phyloP scores from a whole-genome alignment of 1,140 invertebrate genomes.

The Cyphomyrmex costatus region DNA sequence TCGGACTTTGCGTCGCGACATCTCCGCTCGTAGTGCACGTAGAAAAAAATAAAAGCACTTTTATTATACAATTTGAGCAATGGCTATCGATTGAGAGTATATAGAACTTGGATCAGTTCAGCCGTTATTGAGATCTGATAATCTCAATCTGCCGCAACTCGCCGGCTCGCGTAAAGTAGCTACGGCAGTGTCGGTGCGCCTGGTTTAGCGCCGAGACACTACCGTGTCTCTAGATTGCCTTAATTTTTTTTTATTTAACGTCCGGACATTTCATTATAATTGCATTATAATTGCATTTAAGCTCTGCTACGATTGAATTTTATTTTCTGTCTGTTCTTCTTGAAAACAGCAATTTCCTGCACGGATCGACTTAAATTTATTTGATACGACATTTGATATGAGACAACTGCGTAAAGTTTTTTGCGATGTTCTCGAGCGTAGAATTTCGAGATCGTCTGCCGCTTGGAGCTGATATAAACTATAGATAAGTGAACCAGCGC shows the following conservation, averaged over 20 bases:
- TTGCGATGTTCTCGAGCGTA: slow-evolving; percentile 28
- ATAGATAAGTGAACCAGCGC: slow-evolving; percentile 57
- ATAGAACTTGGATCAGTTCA: too few species aligned
- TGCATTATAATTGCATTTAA: not conserved
- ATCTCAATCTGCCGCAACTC: too few species aligned
- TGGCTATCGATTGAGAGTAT: too few species aligned
- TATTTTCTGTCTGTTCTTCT: not conserved
- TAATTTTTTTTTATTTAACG: not conserved
- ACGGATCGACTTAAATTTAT: not conserved
- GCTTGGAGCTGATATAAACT: slow-evolving; percentile 33
- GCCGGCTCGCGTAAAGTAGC: too few species aligned
- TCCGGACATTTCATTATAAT: not conserved
- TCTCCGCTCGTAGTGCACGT: too few species aligned
- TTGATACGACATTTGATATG: not conserved
- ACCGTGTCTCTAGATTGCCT: too few species aligned
- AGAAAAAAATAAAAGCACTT: too few species aligned
- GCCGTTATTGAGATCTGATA: too few species aligned
- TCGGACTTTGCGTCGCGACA: too few species aligned
- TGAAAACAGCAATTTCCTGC: not conserved
- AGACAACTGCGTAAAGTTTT: slow-evolving; percentile 45
- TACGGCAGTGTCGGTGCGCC: too few species aligned
- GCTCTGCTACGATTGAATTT: not conserved
- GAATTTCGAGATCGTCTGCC: slow-evolving; percentile 49
- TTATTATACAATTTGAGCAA: too few species aligned
- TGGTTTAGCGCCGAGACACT: too few species aligned